A percentile compares a stretch with the other conserved stretches of the same genome.
Conservation (phyloP, 2,797 vertebrate genomes). For the Sparidentex hasta region DNA sequence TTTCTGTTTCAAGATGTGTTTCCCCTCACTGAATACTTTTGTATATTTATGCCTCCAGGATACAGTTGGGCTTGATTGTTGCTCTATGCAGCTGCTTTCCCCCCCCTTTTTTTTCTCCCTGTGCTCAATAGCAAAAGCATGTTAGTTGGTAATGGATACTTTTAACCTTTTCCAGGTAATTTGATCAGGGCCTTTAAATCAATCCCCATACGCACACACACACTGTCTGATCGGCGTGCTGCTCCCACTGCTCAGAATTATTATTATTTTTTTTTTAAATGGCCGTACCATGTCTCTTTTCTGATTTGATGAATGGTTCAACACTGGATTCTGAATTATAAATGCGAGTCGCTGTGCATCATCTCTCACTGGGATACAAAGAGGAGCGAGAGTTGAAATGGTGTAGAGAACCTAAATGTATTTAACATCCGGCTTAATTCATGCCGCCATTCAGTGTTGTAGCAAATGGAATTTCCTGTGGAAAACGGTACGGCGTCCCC, state of each 20-base stretch:
- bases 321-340: constrained; percentile 70
- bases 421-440: constrained; percentile 50
- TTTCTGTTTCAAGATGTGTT: constrained; percentile 56
- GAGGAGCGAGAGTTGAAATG: constrained; percentile 44
- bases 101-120: constrained; percentile 37
- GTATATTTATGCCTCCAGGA: constrained; percentile 71
- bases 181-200: constrained; percentile 83
- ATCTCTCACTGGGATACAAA: constrained; percentile 55
- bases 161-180: constrained; percentile 87
- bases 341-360: constrained; percentile 53
- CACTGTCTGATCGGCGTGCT: constrained; percentile 69
- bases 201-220: constrained; percentile 70
- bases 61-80: constrained; percentile 68
- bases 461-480: constrained; percentile 59
- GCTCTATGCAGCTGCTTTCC: constrained; percentile 64
- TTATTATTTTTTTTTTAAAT: constrained; percentile 66
- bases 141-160: constrained; percentile 80
- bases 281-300: constrained; percentile 57
- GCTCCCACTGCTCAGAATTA: constrained; percentile 57
- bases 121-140: constrained; percentile 79
- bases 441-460: constrained; percentile 32
- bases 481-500: constrained; percentile 32
- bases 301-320: constrained; percentile 70
- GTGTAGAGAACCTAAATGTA: constrained; percentile 51
- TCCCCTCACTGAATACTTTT: constrained; percentile 57